Evolutionary conservation across 2,888 invertebrate genomes (phyloP).

Genomic region (Pollenia amentaria): DNA sequence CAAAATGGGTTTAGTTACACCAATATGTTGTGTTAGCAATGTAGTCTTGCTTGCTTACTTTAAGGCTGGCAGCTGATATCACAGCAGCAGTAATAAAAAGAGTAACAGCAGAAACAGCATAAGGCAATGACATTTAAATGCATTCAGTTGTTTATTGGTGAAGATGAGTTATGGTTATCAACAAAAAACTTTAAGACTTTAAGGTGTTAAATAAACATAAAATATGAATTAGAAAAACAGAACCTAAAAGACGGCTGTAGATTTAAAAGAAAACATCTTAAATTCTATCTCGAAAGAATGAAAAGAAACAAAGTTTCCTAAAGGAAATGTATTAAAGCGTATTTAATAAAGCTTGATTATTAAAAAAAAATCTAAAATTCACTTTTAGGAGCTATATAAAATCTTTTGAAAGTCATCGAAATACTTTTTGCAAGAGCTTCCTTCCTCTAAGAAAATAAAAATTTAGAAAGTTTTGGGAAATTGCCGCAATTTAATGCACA

Average conservation of each 20-base stretch:
- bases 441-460: no score
- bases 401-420: no score
- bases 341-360: no score
- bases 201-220: conserved; percentile 17
- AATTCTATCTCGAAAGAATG: no score
- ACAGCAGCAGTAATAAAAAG: neutral
- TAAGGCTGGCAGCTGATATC: conserved; percentile 28
- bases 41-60: conserved; percentile 32
- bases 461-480: no score
- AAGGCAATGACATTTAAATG: conserved; percentile 50
- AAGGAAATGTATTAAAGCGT: no score
- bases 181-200: conserved; percentile 20
- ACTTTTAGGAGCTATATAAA: no score
- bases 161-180: conserved; percentile 53
- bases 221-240: neutral
- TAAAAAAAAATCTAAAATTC: no score
- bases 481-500: no score
- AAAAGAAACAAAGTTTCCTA: no score
- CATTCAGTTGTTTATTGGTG: conserved; percentile 41
- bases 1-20: conserved; percentile 22
- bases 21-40: conserved; percentile 15
- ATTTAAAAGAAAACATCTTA: neutral
- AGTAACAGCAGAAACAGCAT: conserved; percentile 9
- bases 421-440: no score
- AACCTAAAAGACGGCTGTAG: neutral